Evolutionary conservation across 1,140 invertebrate species (phyloP).

Genomic region (Adoxophyes honmai): DNA sequence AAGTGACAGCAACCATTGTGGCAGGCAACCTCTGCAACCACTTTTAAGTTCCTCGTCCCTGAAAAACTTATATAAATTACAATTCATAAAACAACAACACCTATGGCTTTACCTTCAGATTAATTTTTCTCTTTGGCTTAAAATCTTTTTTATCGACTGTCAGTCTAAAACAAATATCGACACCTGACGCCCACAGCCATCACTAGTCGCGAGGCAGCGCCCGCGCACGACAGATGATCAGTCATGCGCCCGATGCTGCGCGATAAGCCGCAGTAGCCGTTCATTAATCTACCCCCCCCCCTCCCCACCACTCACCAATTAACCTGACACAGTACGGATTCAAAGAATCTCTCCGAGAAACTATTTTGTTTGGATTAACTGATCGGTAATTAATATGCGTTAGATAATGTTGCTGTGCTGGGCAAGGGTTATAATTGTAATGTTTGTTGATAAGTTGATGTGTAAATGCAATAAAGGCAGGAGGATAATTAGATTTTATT

Average conservation of each 20-base stretch:
- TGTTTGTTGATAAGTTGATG: too few relatives aligned
- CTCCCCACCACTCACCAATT: slow-evolving; percentile 56
- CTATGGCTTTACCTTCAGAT: too few relatives aligned
- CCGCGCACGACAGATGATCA: slow-evolving; percentile 74
- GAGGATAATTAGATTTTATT: too few relatives aligned
- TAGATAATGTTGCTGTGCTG: not conserved
- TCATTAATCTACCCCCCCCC: slow-evolving; percentile 73
- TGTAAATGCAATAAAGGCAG: too few relatives aligned
- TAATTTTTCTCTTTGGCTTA: too few relatives aligned
- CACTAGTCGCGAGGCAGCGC: slow-evolving; percentile 46
- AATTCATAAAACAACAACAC: too few relatives aligned
- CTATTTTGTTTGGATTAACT: slow-evolving; percentile 15
- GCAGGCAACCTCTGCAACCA: too few relatives aligned
- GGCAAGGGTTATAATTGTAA: too few relatives aligned
- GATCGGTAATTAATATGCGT: slow-evolving; percentile 10
- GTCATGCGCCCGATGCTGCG: slow-evolving; percentile 71
- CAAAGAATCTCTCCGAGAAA: slow-evolving; percentile 43
- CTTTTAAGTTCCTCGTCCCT: too few relatives aligned
- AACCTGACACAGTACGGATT: slow-evolving; percentile 58
- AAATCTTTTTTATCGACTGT: not conserved
- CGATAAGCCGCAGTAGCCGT: slow-evolving; percentile 73
- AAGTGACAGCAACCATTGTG: too few relatives aligned
- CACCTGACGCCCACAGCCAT: not conserved
- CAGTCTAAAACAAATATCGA: slow-evolving; percentile 9
- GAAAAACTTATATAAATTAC: too few relatives aligned